Evolutionary conservation across 2,797 vertebrate species (phyloP), one percentile per base, ranked within the genome.

Genomic region (Phylloscopus collybita): DNA sequence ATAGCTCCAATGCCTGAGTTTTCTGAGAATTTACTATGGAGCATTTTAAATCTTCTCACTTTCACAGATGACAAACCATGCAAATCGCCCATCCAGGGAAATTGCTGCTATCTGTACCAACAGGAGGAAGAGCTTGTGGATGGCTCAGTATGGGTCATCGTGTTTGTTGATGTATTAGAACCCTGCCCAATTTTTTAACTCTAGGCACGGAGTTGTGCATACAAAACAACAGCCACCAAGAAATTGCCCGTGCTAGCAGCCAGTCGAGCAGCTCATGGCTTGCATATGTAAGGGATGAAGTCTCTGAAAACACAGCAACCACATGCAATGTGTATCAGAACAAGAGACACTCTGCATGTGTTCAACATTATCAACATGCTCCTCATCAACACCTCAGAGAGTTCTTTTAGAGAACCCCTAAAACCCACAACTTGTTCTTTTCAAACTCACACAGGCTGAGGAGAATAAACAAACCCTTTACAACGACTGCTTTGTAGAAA

Each of bases 201-300:
- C 26, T 9, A 64, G 38, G 32, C 38, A 23, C 1, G 18, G 60
- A 88, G 26, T 0, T 15, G 40, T 21, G 54, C n/a, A 6, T 3
- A 6, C 6, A 51, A 15, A 86, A 17, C 36, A 60, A 18, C 1
- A 72, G 13, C 18, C 20, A 16, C 3, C 10, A 2, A 44, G 40
- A 23, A 29, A 16, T 0, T 16, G 16, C 5, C 32, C 25, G 6
- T 1, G 1, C n/a, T 5, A 6, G 29, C 0, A 0, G 59, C 29
- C 73, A 50, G 40, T 8, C 0, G 0, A 80, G 32, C 18, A 25
- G 64, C 64, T 85, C 64, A 9, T 2, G 1, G 9, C 34, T 53
- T 16, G 42, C 23, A 34, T 2, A 5, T 2, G 0, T 7, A 7
- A 69, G 34, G 44, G 34, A 4, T 9, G 14, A 64, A 32, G 27